Evolutionary conservation across 2,888 invertebrate species (phyloP).

Genomic region (Mantis religiosa): DNA sequence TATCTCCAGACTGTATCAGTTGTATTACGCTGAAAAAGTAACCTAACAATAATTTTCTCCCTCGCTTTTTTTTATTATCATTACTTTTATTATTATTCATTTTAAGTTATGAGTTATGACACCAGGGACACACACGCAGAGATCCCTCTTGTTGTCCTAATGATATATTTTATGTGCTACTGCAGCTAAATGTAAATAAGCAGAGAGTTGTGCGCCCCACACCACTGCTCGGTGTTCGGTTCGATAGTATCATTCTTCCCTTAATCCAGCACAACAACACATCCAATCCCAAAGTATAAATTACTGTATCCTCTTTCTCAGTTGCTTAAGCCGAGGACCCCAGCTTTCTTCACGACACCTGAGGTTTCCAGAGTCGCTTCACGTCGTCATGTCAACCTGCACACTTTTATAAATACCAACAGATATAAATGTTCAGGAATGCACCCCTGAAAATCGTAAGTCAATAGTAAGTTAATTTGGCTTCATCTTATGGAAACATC

Average conservation of each 20-base stretch:
- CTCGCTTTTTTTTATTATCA: background rate
- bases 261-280: background rate
- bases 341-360: background rate
- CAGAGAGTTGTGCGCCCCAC: background rate
- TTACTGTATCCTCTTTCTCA: background rate
- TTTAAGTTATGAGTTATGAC: background rate
- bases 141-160: background rate
- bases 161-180: conserved; percentile 1
- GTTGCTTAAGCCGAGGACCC: background rate
- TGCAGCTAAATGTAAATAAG: conserved; percentile 3
- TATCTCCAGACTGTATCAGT: background rate
- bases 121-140: background rate
- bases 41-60: background rate
- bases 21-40: background rate
- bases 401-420: too few relatives aligned
- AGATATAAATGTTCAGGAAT: too few relatives aligned
- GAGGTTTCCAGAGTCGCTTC: background rate
- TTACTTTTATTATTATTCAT: background rate
- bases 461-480: too few relatives aligned
- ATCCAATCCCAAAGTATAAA: background rate
- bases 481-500: too few relatives aligned
- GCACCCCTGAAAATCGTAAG: too few relatives aligned
- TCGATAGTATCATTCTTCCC: background rate
- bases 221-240: background rate
- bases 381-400: background rate